phyloP scores from a whole-genome alignment of 2,113 vertebrate genomes.

The Dascyllus trimaculatus region DNA sequence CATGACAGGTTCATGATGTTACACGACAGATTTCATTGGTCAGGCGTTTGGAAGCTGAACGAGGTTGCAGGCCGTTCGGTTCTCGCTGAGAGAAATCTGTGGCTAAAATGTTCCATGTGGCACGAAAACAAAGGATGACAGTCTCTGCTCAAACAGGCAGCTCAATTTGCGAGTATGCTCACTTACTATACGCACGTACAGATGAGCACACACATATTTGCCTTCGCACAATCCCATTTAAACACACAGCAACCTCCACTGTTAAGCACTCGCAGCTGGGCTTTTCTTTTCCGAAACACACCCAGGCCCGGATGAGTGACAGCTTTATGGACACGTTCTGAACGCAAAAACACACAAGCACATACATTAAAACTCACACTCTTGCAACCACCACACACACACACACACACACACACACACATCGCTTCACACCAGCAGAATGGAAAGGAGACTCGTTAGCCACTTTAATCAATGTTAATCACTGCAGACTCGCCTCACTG shows the following conservation, averaged over 20 bases:
- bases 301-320: conserved; percentile 54
- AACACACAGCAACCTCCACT: conserved; percentile 46
- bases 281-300: conserved; percentile 55
- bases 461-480: conserved; percentile 85
- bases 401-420: not conserved
- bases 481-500: conserved; percentile 76
- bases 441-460: conserved; percentile 76
- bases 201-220: not conserved
- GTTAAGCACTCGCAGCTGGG: conserved; percentile 70
- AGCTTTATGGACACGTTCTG: conserved; percentile 55
- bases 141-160: conserved; percentile 35
- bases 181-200: conserved; percentile 10
- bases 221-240: conserved; percentile 35
- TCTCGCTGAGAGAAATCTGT: conserved; percentile 15
- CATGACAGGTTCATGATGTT: not conserved
- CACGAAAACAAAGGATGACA: conserved; percentile 46
- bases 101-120: conserved; percentile 35
- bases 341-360: conserved; percentile 41
- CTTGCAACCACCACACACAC: conserved; percentile 4
- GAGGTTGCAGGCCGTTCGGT: conserved; percentile 26
- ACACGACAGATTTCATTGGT: conserved; percentile 33
- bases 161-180: conserved; percentile 18
- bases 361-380: conserved; percentile 27
- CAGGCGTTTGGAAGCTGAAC: conserved; percentile 39
- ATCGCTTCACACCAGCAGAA: conserved; percentile 43